Evolutionary conservation across 2,888 invertebrate genomes (phyloP), one percentile per base, ranked within the genome.

Genomic region (Caenorhabditis drosophilae): DNA sequence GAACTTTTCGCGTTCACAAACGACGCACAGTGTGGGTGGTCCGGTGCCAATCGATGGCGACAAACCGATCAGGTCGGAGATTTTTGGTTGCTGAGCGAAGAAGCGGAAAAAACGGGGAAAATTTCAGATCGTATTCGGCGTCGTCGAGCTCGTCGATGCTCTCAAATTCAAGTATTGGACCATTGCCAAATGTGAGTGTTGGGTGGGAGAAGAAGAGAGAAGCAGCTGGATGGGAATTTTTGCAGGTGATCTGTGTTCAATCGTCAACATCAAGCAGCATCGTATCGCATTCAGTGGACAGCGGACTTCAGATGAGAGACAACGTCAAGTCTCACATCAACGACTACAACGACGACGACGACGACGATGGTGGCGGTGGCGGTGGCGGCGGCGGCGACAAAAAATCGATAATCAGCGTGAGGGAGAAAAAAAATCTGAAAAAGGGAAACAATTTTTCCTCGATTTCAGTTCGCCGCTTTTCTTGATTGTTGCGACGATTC

Each of bases 1-100:
- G 27, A 46, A 61, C 20, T 61, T 61, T 22, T 46, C 55, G 22
- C 51, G 62, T 3, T 57, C 57, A 4, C 49, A 53, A 12, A 63
- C 62, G 2, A 57, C 53, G 2, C 53, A 51, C 34, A 57, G n/a
- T n/a, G n/a, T n/a, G n/a, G n/a, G 57, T 49, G 62, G 62, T 9
- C 56, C 52, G 48, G 36, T 57, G 36, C 62, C 62, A 20, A 47
- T 63, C 22, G 62, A 63, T 27, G 62, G 62, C 12, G 62, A 63
- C n/a, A 49, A 40, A 18, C 40, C 40, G 11, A 18, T 20, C 7
- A 40, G 40, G 40, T 40, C 4, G 20, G 16, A 15, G 9, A 4
- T 11, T 11, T n/a, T 18, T 3, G 40, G 11, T 3, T 22, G 18
- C 31, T 31, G 31, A 31, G 31, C 6, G 12, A 31, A 31, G 12